Percentiles rank a stretch among this genome's conserved stretches.
Conservation (phyloP, 2,797 vertebrate species). For the Arremon aurantiirostris region DNA sequence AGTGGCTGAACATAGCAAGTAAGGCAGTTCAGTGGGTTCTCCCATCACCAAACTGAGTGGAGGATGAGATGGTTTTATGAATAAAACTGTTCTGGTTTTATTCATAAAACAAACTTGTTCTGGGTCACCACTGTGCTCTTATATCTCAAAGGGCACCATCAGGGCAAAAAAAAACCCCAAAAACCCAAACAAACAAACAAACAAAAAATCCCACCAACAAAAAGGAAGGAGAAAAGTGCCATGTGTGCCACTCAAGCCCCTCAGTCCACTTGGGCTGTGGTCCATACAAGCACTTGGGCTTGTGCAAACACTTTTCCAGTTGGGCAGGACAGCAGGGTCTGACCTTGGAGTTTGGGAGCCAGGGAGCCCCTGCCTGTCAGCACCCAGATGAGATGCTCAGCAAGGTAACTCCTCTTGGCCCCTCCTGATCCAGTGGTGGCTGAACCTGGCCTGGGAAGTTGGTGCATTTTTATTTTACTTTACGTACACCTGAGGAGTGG, state of each 20-base stretch:
- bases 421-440: background rate
- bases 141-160: background rate
- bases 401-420: background rate
- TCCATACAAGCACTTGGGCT: background rate
- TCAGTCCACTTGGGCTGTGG: background rate
- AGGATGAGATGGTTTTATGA: background rate
- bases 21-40: background rate
- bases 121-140: background rate
- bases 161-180: background rate
- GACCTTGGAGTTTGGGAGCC: background rate
- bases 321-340: background rate
- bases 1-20: background rate
- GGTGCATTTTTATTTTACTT: background rate
- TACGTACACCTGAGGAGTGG: background rate
- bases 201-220: background rate
- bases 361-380: background rate
- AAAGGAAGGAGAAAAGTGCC: background rate
- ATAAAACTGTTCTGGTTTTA: background rate
- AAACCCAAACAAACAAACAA: background rate
- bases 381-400: background rate
- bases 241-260: background rate
- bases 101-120: too few species aligned
- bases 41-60: background rate
- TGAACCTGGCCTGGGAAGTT: background rate
- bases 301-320: accelerated